phyloP scores from a whole-genome alignment of 37 sponge, comb jelly and placozoan species.

The Mnemiopsis leidyi region DNA sequence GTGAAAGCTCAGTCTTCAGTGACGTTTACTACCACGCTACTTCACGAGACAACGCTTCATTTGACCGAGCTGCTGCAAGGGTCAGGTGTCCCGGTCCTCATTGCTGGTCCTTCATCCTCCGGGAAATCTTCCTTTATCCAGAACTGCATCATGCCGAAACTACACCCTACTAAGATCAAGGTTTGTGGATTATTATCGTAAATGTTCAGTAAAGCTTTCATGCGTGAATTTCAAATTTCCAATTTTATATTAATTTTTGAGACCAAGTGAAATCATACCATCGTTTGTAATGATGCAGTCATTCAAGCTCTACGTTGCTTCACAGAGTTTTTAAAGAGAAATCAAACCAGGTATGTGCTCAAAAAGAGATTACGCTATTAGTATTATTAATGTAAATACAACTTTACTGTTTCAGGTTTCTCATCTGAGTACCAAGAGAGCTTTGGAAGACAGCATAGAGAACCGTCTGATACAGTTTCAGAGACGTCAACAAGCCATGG shows the following conservation, averaged over 20 bases:
- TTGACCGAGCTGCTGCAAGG: conserved; percentile 47
- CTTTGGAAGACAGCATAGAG: conserved; percentile 49
- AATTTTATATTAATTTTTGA: too few species aligned
- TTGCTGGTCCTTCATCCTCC: conserved; percentile 40
- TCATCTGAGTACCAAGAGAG: conserved; percentile 6
- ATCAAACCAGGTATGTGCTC: too few species aligned
- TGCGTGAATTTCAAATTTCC: too few species aligned
- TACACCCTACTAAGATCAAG: conserved; percentile 54
- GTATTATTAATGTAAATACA: too few species aligned
- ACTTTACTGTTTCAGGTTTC: conserved; percentile 47
- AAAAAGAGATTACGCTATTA: too few species aligned
- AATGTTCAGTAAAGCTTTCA: too few species aligned
- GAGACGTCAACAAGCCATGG: conserved; percentile 32
- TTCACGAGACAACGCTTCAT: conserved; percentile 39
- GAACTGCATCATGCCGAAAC: conserved; percentile 54
- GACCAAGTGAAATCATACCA: too few species aligned
- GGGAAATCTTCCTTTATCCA: conserved; percentile 59
- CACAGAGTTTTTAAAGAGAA: too few species aligned
- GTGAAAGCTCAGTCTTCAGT: conserved; percentile 43
- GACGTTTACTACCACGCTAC: conserved; percentile 17
- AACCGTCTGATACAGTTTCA: conserved; percentile 14
- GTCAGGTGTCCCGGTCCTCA: conserved; percentile 53
- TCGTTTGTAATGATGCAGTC: too few species aligned
- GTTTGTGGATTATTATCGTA: too few species aligned
- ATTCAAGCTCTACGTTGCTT: too few species aligned